These are phyloP conservation scores for Dendrolimus punctatus DNA, from an alignment of 1,140 invertebrate species.

Conservation along the genomic window DNA sequence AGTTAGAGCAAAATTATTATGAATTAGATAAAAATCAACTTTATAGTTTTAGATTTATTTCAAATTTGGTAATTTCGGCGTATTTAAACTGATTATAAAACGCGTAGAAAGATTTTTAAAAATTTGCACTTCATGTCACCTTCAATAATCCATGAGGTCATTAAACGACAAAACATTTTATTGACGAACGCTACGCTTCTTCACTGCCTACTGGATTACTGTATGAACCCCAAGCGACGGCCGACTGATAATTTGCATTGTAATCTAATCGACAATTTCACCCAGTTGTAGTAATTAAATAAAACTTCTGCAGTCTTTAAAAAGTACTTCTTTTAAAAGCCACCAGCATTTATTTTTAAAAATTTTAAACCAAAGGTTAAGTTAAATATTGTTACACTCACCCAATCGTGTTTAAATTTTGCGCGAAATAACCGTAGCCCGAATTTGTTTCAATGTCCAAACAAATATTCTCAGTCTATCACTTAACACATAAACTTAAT, in stretches of 20 bases:
- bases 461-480: constrained; percentile 44
- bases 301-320: no score
- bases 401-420: constrained; percentile 68
- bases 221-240: constrained; percentile 43
- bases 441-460: constrained; percentile 52
- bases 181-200: constrained; percentile 29
- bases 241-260: constrained; percentile 62
- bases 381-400: constrained; percentile 38
- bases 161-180: constrained; percentile 34
- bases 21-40: no score
- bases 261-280: constrained; percentile 59
- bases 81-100: no score
- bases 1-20: no score
- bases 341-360: no score
- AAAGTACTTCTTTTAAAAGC: no score
- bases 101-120: no score
- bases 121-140: constrained; percentile 4
- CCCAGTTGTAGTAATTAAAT: no score
- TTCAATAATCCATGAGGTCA: constrained; percentile 15
- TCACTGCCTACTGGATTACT: constrained; percentile 32
- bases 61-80: no score
- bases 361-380: no score
- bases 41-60: no score
- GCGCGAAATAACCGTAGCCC: constrained; percentile 47
- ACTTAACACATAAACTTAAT: constrained; percentile 50